Base-by-base conservation (phyloP, 92 coral and sea anemone genomes). In the Palythoa heliodiscus region DNA sequence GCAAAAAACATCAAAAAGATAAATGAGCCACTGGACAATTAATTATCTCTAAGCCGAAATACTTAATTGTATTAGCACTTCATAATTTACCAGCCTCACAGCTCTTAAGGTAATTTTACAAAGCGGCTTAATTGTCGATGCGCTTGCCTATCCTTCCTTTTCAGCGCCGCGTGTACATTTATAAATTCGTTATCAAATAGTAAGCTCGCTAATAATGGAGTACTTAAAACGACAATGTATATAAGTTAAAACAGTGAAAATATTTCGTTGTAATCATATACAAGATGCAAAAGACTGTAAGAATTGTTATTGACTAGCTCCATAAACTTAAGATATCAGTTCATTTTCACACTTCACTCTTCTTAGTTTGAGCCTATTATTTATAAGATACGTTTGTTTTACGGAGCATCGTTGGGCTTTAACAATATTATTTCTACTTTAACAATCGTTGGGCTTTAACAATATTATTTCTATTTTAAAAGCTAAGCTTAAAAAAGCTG, bases 31-130 rank as follows among this genome's bases (percentile, higher is more conserved):
- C 37, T 35, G 35, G 69, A 25, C 55, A 39, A 60, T 78, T 61
- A 61, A 78, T 78, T 78, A 61, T 5, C 57, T 47, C 55, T 61
- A 61, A 78, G 71, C 43, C 35, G 71, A 61, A 37, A 54, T 60
- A 61, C 55, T 61, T 78, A 78, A 78, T 78, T 78, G 70, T 20
- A 61, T 78, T 78, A 78, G 47, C 83, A 78, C 71, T 78, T 78
- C 83, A 78, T 78, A 78, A 78, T 39, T 78, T 78, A 58, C 54
- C 12, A 5, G 29, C 25, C 61, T 16, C 12, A 55, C 61, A 55
- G 61, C 19, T 12, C 15, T 55, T 55, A 55, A 55, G 61, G 8
- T 55, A 12, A 55, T 55, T 43, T 43, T 7, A 43, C 50, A 43
- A 5, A 43, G 50, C 50, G 50, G 50, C 50, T 43, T 43, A 43